Evolutionary conservation across 1,140 invertebrate genomes (phyloP), one percentile per base, ranked within the genome.

Genomic region (Lepidurus apus): DNA sequence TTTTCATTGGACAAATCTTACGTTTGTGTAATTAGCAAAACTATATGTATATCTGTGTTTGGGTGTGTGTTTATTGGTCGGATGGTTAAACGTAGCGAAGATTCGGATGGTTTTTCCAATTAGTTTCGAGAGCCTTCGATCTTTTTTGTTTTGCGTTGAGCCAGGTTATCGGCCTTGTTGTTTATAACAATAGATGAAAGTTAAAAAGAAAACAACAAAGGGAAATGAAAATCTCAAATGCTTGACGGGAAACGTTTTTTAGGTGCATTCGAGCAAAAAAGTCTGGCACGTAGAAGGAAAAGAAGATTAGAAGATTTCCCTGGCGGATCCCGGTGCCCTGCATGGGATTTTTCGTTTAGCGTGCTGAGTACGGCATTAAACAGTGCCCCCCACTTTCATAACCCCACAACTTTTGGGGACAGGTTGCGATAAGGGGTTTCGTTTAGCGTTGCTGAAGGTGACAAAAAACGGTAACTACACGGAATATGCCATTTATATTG

Each of bases 131-230:
- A 65, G 53, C 21, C n/a, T 65, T 13, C 17, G 13, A 17, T 21
- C 53, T 65, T 65, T 65, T 65, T 65, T 65, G 21, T 17, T 65
- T 65, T 17, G 21, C 21, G 17, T 7, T 65, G 53, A 4, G 17
- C 53, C 53, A 65, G 53, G 2, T 34, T 34, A 34, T 34, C 34
- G 34, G 34, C 17, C 53, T 65, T 65, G 53, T 17, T 65, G 53
- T 65, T 65, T 65, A 65, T 65, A 65, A 65, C 13, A 65, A 65
- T 65, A 65, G 53, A 65, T 21, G 21, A 65, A 65, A 65, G 21
- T 9, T 65, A 21, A 65, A 65, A 65, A 21, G 17, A 21, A 21
- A 21, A 65, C 8, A 21, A 21, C 21, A n/a, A 65, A 65, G 17
- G 53, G 21, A 65, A 34, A 3, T 34, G 34, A 34, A 34, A 34